Evolutionary conservation across 2,113 vertebrate species (phyloP).

Genomic region (Gopherus flavomarginatus): DNA sequence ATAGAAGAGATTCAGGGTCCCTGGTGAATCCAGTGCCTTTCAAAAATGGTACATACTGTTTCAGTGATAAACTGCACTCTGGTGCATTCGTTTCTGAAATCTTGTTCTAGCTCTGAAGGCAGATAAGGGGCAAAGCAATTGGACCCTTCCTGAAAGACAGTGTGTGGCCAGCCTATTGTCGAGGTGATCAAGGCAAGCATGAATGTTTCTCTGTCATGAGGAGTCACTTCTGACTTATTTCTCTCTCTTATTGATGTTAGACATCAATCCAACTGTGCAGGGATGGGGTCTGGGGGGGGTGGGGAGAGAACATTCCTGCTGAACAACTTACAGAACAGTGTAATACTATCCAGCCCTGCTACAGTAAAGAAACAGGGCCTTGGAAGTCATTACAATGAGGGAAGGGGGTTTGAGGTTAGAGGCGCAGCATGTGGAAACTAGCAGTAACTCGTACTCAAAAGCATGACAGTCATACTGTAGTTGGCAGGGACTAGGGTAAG

Average conservation of each 20-base stretch:
- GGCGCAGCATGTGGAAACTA: not conserved
- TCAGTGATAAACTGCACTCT: not conserved
- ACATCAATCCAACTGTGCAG: not conserved
- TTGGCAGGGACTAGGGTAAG: no score
- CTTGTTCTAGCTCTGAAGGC: not conserved
- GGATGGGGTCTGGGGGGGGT: not conserved
- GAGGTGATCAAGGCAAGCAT: not conserved
- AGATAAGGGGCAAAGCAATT: not conserved
- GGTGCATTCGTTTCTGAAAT: not conserved
- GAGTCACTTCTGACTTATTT: not conserved
- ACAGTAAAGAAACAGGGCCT: not conserved
- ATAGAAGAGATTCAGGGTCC: not conserved
- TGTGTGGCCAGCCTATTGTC: not conserved
- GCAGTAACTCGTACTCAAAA: not conserved
- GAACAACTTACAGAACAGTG: not conserved
- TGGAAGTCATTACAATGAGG: not conserved
- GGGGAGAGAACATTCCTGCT: not conserved
- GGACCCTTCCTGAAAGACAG: not conserved
- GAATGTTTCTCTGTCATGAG: not conserved
- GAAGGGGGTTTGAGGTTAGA: not conserved
- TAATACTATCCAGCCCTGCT: not conserved
- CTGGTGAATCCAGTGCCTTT: not conserved
- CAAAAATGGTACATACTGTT: not conserved
- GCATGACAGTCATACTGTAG: not conserved
- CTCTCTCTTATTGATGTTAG: not conserved